Conservation (phyloP, 2,113 vertebrate species). For the Nyctereutes procyonoides region DNA sequence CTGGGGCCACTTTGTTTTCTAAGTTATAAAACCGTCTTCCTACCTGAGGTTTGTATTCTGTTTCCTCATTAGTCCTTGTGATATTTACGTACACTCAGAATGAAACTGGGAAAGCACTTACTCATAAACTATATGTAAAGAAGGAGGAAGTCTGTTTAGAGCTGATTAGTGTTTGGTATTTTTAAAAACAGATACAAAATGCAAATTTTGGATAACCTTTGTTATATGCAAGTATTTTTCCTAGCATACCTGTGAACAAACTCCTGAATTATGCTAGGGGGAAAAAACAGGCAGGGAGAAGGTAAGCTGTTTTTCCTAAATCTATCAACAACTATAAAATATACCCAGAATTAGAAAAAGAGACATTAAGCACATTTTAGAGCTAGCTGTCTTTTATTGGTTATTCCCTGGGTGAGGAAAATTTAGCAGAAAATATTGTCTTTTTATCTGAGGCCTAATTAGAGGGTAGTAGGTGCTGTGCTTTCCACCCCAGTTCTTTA, state of each 20-base stretch:
- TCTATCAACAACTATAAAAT: neutral
- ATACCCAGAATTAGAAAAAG: neutral
- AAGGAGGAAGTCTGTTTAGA: conserved; percentile 24
- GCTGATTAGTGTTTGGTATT: neutral
- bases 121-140: neutral
- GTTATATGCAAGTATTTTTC: neutral
- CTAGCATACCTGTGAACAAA: neutral
- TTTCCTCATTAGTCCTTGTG: neutral
- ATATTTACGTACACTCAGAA: neutral
- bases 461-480: neutral
- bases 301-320: conserved; percentile 2
- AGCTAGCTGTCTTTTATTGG: neutral
- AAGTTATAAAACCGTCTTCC: neutral
- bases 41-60: neutral
- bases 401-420: neutral
- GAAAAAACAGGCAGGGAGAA: neutral
- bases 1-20: neutral
- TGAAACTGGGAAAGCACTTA: neutral
- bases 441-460: neutral
- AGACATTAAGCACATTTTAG: neutral
- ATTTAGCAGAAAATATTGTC: neutral
- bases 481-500: neutral
- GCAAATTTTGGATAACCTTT: neutral
- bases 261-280: neutral
- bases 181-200: conserved; percentile 23